Evolutionary conservation across 92 coral and sea anemone genomes (phyloP).

Genomic region (Micromussa lordhowensis): DNA sequence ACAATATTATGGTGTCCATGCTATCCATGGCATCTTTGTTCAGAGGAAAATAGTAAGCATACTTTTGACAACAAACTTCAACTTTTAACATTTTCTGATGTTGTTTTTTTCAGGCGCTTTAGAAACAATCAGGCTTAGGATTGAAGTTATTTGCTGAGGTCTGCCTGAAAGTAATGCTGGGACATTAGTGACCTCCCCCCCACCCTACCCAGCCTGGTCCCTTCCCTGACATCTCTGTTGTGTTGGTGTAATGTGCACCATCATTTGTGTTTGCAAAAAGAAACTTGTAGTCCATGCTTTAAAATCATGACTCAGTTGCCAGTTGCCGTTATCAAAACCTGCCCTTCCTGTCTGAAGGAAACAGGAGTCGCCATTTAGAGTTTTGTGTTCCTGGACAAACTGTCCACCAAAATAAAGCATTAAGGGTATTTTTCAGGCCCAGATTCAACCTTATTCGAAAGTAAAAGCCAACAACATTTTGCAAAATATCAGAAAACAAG

Average conservation of each 20-base stretch:
- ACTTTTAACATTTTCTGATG: not conserved
- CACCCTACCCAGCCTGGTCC: not conserved
- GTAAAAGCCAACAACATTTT: not conserved
- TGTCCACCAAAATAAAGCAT: not conserved
- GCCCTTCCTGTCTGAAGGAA: too few species aligned
- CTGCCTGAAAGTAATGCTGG: not conserved
- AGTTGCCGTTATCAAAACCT: too few species aligned
- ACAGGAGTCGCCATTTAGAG: too few species aligned
- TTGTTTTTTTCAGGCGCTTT: conserved; percentile 25
- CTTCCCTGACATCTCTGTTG: not conserved
- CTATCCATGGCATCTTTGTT: not conserved
- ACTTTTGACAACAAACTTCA: too few species aligned
- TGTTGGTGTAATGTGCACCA: not conserved
- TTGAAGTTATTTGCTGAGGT: not conserved
- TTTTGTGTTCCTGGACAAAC: not conserved
- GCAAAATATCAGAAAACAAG: not conserved
- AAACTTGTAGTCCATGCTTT: not conserved
- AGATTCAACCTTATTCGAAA: not conserved
- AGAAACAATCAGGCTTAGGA: not conserved
- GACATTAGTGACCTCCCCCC: not conserved
- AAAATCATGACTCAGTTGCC: not conserved
- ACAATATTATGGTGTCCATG: not conserved
- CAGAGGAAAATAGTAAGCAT: too few species aligned
- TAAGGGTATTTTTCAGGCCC: not conserved
- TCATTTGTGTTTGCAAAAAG: not conserved